Conservation (phyloP, 2,888 invertebrate species). For the Hydraecia micacea region DNA sequence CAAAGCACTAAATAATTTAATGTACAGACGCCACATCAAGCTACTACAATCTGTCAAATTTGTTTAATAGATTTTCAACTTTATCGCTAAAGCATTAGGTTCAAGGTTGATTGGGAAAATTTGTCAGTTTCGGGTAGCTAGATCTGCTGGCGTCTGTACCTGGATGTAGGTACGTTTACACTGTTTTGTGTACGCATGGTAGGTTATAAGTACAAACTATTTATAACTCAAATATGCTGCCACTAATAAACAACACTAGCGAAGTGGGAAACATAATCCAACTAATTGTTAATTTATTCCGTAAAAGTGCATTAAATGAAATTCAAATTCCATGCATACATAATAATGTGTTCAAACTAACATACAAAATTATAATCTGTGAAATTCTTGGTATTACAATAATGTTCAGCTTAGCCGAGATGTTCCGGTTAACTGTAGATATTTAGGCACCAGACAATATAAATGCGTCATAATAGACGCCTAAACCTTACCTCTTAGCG, state of each 20-base stretch:
- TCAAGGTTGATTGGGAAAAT: too few species aligned
- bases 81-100: too few species aligned
- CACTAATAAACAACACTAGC: conserved; percentile 19
- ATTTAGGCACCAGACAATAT: conserved; percentile 54
- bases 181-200: neutral
- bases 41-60: too few species aligned
- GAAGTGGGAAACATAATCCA: conserved; percentile 35
- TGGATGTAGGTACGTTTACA: neutral
- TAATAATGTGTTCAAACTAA: conserved; percentile 33
- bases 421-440: conserved; percentile 37
- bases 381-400: conserved; percentile 41
- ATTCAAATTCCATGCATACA: conserved; percentile 34
- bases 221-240: conserved; percentile 30
- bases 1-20: conserved; percentile 27
- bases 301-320: conserved; percentile 38
- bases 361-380: conserved; percentile 38
- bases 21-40: neutral
- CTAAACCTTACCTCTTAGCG: conserved; percentile 54
- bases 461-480: conserved; percentile 47
- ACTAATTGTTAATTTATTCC: conserved; percentile 50
- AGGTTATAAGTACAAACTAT: neutral
- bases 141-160: neutral
- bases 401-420: conserved; percentile 23
- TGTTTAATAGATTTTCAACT: too few species aligned
- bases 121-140: too few species aligned